Evolutionary conservation across 1,140 invertebrate species (phyloP).

Genomic region (Leguminivora glycinivorella): DNA sequence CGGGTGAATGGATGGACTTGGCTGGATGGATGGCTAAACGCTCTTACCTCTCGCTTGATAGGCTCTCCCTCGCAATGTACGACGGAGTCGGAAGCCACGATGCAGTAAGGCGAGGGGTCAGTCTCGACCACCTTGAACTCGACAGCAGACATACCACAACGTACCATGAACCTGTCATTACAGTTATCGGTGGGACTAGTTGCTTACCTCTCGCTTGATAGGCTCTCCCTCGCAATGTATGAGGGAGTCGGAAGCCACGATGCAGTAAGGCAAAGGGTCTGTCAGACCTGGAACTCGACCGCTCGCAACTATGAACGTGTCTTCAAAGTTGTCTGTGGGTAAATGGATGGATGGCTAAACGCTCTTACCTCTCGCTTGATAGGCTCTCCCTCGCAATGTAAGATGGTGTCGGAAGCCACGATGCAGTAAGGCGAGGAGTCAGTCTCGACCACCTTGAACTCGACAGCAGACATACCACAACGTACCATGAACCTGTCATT

Average conservation of each 20-base stretch:
- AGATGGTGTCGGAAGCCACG: constrained; percentile 99
- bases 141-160: too few species aligned
- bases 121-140: too few species aligned
- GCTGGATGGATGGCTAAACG: neutral
- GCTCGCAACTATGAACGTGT: too few species aligned
- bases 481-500: too few species aligned
- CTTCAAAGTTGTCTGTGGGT: too few species aligned
- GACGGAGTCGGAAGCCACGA: constrained; percentile 99
- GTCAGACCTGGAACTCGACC: too few species aligned
- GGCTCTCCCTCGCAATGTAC: constrained; percentile 99
- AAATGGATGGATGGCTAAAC: neutral
- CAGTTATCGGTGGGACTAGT: too few species aligned
- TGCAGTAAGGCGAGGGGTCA: constrained; percentile 95
- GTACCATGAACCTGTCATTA: too few species aligned
- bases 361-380: constrained; percentile 94
- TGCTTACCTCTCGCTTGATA: constrained; percentile 95
- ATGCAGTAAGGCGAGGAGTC: constrained; percentile 96
- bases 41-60: constrained; percentile 94
- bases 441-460: too few species aligned
- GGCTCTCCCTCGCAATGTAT: constrained; percentile 99
- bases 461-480: too few species aligned
- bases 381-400: constrained; percentile 99
- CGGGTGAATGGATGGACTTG: too few species aligned
- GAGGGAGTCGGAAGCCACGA: constrained; percentile 99
- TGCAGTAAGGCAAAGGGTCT: constrained; percentile 98